These are phyloP conservation scores for Amblyornis subalaris DNA, from an alignment of 2,113 vertebrate genomes.

Conservation along the genomic window DNA sequence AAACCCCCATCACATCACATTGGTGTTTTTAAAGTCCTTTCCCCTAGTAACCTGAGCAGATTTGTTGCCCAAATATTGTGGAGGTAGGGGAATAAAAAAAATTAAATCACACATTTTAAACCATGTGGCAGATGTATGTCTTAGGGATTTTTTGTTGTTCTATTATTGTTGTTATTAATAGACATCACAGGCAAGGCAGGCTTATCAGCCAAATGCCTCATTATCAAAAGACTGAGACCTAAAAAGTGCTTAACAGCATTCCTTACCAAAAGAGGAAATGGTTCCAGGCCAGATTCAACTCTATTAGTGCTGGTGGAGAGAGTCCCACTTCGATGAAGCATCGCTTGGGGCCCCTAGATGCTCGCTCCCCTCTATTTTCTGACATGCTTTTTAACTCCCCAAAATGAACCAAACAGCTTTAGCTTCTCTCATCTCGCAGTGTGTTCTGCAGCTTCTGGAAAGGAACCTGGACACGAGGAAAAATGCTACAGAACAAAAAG, in stretches of 20 bases:
- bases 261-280: constrained; percentile 77
- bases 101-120: neutral
- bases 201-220: constrained; percentile 48
- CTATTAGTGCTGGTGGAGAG: neutral
- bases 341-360: neutral
- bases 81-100: neutral
- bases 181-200: neutral
- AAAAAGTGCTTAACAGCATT: constrained; percentile 60
- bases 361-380: constrained; percentile 38
- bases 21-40: neutral
- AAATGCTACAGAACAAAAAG: constrained; percentile 68
- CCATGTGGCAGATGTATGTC: neutral
- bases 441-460: constrained; percentile 79
- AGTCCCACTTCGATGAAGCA: neutral
- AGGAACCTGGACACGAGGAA: constrained; percentile 65
- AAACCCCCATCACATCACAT: accelerated
- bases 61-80: neutral
- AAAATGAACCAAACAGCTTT: constrained; percentile 76
- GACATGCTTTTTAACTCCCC: neutral
- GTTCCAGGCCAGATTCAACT: neutral
- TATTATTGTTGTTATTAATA: constrained; percentile 26
- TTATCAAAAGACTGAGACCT: constrained; percentile 49
- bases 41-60: neutral
- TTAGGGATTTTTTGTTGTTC: neutral
- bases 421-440: constrained; percentile 71